Evolutionary conservation across 2,888 invertebrate species (phyloP), one percentile per base, ranked within the genome.

Genomic region (Leptinotarsa rubiginosa): DNA sequence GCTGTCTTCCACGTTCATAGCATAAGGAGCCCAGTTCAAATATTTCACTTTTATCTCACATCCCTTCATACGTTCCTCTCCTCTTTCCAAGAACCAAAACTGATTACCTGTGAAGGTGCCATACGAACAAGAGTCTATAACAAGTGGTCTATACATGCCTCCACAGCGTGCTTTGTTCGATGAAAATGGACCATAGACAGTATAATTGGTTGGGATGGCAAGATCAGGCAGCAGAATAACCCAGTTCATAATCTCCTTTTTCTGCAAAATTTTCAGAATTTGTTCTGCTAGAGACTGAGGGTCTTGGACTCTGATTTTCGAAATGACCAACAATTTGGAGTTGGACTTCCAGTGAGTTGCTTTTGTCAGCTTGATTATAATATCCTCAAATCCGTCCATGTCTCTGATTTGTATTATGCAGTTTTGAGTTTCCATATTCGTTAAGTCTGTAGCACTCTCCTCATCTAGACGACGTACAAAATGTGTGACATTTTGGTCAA

Each of bases 351-450:
- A 56, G 20, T 56, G 13, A 20, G 56, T 15, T 20, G 56, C 10
- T 15, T 4, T 16, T 56, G 3, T 22, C 4, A 56, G 22, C 22
- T 22, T 56, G 13, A 20, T 12, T 15, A 56, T 22, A 13, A 13
- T 56, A 22, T 56, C 56, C 13, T 56, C 56, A 22, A 56, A 56
- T 15, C 22, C 56, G 1, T 18, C 22, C 56, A 56, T 22, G 56
- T 56, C 56, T 22, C 56, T 56, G 13, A 56, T 56, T 56, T 56
- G 56, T 56, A 56, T 18, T 5, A 56, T 56, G 15, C 22, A 22
- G 15, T 56, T 25, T 56, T 4, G 12, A 15, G 12, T 22, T 56
- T 22, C 22, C 22, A 22, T 56, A 22, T 13, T 56, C 12, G 20
- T 22, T 4, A 56, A 13, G 15, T 56, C 56, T 22, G 4, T 20